Conservation (phyloP, 53 echinoderm and acorn worm genomes). For the Henricia sp. region DNA sequence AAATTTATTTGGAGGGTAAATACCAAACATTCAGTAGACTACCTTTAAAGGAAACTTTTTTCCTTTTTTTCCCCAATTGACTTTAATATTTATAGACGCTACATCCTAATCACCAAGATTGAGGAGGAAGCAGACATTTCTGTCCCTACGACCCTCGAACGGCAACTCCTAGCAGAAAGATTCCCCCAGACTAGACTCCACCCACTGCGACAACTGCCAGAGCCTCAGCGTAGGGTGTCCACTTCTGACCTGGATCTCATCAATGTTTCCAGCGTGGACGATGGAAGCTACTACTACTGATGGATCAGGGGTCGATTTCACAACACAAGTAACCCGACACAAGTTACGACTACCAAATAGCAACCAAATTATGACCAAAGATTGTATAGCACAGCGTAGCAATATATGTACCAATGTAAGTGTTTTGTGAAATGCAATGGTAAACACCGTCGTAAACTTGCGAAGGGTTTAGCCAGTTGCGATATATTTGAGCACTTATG, state of each 20-base stretch:
- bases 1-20: too few relatives aligned
- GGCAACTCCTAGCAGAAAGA: conserved; percentile 79
- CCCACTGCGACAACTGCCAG: neutral
- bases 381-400: too few relatives aligned
- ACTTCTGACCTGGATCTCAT: conserved; percentile 25
- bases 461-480: too few relatives aligned
- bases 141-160: conserved; percentile 75
- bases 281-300: conserved; percentile 9
- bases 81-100: conserved; percentile 65
- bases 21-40: neutral
- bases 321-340: neutral
- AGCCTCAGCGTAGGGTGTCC: conserved; percentile 3
- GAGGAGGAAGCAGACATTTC: conserved; percentile 59
- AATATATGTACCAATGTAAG: too few relatives aligned
- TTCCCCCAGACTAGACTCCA: conserved; percentile 78
- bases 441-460: too few relatives aligned
- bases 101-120: conserved; percentile 73
- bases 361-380: neutral
- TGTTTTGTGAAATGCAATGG: too few relatives aligned
- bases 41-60: neutral
- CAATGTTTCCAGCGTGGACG: conserved; percentile 38
- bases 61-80: neutral
- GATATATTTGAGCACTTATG: too few relatives aligned
- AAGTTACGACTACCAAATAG: neutral
- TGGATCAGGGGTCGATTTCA: neutral